These are phyloP conservation scores for Erethizon dorsatum DNA, from an alignment of 2,797 vertebrate genomes.

Conservation along the genomic window DNA sequence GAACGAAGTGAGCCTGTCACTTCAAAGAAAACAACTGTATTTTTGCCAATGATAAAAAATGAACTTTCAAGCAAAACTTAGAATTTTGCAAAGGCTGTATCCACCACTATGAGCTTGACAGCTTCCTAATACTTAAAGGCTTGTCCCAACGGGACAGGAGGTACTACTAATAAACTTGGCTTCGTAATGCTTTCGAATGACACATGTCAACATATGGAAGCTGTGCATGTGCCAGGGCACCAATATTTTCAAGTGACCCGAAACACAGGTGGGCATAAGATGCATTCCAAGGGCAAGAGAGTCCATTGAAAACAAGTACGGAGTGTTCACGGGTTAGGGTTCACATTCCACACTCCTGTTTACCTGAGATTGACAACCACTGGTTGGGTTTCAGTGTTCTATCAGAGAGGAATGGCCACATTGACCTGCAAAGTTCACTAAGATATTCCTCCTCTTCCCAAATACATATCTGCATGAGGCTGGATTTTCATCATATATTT, in stretches of 20 bases:
- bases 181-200: background rate
- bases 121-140: conserved; percentile 29
- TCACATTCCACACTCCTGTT: background rate
- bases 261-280: background rate
- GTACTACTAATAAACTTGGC: background rate
- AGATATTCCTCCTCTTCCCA: background rate
- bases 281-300: background rate
- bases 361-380: background rate
- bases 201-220: background rate
- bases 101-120: conserved; percentile 42
- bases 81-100: conserved; percentile 63
- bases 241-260: background rate
- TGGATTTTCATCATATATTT: background rate
- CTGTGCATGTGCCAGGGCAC: background rate
- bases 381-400: background rate
- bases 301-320: background rate
- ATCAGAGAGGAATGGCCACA: conserved; percentile 4
- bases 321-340: background rate
- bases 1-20: conserved; percentile 67
- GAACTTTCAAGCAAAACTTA: conserved; percentile 65
- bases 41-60: conserved; percentile 71
- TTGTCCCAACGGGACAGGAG: background rate
- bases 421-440: conserved; percentile 12
- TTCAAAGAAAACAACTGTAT: conserved; percentile 75
- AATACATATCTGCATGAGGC: background rate